phyloP scores from a whole-genome alignment of 2,888 invertebrate species.

The Periphyllus acericola region DNA sequence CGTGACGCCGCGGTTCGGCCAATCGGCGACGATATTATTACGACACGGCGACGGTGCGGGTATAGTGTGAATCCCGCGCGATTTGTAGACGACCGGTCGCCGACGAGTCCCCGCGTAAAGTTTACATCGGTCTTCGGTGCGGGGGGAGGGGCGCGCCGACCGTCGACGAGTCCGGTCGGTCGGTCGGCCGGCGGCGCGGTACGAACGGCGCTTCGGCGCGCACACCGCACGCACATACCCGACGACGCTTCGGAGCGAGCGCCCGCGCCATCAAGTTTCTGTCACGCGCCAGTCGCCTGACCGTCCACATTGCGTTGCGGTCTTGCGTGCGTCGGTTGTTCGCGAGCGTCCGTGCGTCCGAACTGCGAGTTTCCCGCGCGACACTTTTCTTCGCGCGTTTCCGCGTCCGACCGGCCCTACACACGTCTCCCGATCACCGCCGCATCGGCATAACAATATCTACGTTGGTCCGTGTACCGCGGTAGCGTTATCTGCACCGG shows the following conservation, averaged over 20 bases:
- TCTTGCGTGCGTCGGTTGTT: not conserved
- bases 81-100: not conserved
- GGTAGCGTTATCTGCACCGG: not conserved
- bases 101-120: not conserved
- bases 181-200: not conserved
- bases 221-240: not conserved
- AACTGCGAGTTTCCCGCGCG: not conserved
- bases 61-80: too few relatives aligned
- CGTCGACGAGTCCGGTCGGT: conserved; percentile 6
- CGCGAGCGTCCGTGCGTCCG: not conserved
- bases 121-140: not conserved
- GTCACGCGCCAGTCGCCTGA: conserved; percentile 54
- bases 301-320: conserved; percentile 52
- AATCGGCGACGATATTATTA: too few relatives aligned
- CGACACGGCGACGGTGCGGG: too few relatives aligned
- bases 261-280: conserved; percentile 25
- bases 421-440: not conserved
- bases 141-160: not conserved
- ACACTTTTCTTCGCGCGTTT: not conserved
- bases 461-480: not conserved
- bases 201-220: conserved; percentile 7
- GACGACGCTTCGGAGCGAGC: conserved; percentile 3
- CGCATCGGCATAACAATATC: not conserved
- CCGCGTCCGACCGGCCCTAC: not conserved
- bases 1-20: too few relatives aligned